These are phyloP conservation scores for Echinarachnius parma DNA, from an alignment of 53 echinoderm and acorn worm genomes.

Conservation along the genomic window DNA sequence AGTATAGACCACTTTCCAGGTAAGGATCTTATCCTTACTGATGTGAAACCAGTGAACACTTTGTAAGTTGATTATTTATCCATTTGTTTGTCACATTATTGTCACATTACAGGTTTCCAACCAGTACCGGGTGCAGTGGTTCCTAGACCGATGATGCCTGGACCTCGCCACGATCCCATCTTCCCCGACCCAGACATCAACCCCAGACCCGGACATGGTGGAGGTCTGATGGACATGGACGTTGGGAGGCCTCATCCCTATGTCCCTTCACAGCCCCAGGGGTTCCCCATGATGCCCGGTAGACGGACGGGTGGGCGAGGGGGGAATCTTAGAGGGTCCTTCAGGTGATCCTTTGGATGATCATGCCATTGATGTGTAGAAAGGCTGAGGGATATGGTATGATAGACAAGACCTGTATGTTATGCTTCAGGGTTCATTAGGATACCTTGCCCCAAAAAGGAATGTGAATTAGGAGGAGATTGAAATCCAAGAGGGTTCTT, in stretches of 20 bases:
- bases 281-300: conserved; percentile 5
- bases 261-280: conserved; percentile 9
- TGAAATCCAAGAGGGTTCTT: conserved; percentile 31
- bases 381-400: too few relatives aligned
- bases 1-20: too few relatives aligned
- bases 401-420: too few relatives aligned
- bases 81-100: not conserved
- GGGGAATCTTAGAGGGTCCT: conserved; percentile 25
- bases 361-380: too few relatives aligned
- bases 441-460: too few relatives aligned
- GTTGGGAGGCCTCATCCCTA: conserved; percentile 22
- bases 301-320: conserved; percentile 32
- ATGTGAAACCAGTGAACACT: too few relatives aligned
- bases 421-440: too few relatives aligned
- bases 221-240: conserved; percentile 49
- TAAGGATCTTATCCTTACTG: too few relatives aligned
- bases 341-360: too few relatives aligned
- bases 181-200: conserved; percentile 51
- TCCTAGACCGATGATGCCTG: conserved; percentile 49
- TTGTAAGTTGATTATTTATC: too few relatives aligned
- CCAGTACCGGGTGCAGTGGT: conserved; percentile 19
- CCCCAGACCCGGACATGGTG: conserved; percentile 54
- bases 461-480: too few relatives aligned
- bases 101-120: not conserved
- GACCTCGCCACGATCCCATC: conserved; percentile 61